Base-by-base conservation (phyloP, 2,888 invertebrate species). In the Eulithis prunata region DNA sequence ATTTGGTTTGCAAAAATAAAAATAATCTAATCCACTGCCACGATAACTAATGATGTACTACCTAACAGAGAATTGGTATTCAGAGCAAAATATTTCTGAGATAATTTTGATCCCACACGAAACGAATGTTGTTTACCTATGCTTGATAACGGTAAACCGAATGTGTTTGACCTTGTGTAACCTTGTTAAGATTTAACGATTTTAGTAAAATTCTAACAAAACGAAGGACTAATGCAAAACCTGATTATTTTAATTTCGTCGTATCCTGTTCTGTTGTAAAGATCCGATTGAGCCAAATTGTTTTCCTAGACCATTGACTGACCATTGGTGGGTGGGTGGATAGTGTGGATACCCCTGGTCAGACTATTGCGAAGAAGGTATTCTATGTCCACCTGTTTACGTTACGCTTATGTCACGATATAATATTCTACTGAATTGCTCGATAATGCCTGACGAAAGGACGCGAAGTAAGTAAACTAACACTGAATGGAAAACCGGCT, bases 401-500 rank as follows among this genome's bases (percentile, higher is more conserved):
- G 54, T 13, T 10, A 7, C n/a, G 13, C n/a, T 38, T 21, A 45
- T 45, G 41, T 52, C 5, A 45, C 45, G 13, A 58, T 14, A 52
- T 32, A 43, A 51, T 51, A 56, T 45, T 62, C 56, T 47, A 62
- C 49, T 56, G 51, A 62, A 57, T 13, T 52, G 57, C 32, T 14
- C 61, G 11, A 32, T 28, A 36, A 57, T 51, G 51, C 41, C 59
- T 45, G 13, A 57, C 47, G 38, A 62, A 58, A 38, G 61, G 43
- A 56, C 49, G 45, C 45, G 43, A 51, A 45, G 54, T 51, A 59
- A 51, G 60, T 61, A 68, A 60, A 60, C 60, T 59, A 59, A 59
- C 63, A 52, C 59, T 64, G 64, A 58, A 64, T 64, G 64, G 28
- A 64, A 45, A 58, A 59, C 58, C 58, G 59, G 59, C 56, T 52